phyloP scores from a whole-genome alignment of 2,888 invertebrate genomes.

The Sphaerophoria rueppellii region DNA sequence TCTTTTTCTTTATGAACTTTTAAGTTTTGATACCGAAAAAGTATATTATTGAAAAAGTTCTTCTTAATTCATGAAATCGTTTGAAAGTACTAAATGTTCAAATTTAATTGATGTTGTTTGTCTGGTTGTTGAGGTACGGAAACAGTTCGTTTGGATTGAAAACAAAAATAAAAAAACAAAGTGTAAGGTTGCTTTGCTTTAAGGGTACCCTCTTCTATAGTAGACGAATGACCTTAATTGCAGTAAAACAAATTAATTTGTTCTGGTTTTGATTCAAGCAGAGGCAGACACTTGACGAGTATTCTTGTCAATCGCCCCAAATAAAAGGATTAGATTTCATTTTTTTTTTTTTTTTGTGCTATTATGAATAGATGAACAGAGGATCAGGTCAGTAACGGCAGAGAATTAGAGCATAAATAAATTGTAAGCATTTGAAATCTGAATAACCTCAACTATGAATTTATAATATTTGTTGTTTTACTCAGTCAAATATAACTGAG shows the following conservation, averaged over 20 bases:
- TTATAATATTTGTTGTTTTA: too few relatives aligned
- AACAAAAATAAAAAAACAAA: not conserved
- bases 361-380: not conserved
- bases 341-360: not conserved
- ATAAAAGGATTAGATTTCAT: slow-evolving; percentile 22
- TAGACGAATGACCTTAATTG: slow-evolving; percentile 26
- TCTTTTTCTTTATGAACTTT: slow-evolving; percentile 12
- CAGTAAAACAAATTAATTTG: slow-evolving; percentile 30
- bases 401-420: not conserved
- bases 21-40: slow-evolving; percentile 51
- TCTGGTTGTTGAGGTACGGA: not conserved
- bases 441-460: too few relatives aligned
- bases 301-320: not conserved
- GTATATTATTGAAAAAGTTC: slow-evolving; percentile 53
- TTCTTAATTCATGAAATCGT: slow-evolving; percentile 55
- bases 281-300: too few relatives aligned
- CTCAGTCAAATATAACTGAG: too few relatives aligned
- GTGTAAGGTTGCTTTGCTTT: slow-evolving; percentile 29
- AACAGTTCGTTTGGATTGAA: not conserved
- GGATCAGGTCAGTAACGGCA: slow-evolving; percentile 11
- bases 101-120: not conserved
- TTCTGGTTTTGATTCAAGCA: slow-evolving; percentile 13
- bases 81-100: not conserved
- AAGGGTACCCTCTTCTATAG: not conserved
- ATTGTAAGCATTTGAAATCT: too few relatives aligned